Base-by-base conservation (phyloP, 2,888 invertebrate species). In the Chrysodeixis includens region DNA sequence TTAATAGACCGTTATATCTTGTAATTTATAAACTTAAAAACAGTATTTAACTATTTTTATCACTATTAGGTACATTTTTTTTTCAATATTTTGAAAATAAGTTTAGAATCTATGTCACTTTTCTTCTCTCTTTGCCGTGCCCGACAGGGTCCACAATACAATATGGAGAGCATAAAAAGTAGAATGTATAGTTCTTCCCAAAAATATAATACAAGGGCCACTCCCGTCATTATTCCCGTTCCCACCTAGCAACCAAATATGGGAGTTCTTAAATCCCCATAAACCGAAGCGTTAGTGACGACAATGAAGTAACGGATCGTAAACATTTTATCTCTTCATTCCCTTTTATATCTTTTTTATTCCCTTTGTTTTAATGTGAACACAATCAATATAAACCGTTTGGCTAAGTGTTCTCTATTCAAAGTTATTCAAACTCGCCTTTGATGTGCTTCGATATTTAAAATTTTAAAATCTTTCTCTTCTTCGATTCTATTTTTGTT, bases 261-360 rank as follows among this genome's bases (percentile, higher is more conserved):
- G 83, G 78, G 80, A 83, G 86, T 86, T 88, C 71, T 90, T 89
- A 89, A 90, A 89, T 87, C 88, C 88, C 90, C 88, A 91, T 91
- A 92, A 91, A 91, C 84, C 78, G 75, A 81, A 82, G 84, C 83
- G 81, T 87, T 71, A 69, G 80, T 71, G 79, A 85, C 84, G 84
- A 88, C 90, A 88, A 86, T 88, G 85, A 88, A 89, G 82, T 90
- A 90, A 90, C 90, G 86, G 90, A 83, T 93, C 94, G 91, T 94
- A 93, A 94, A 94, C 84, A 87, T 92, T 90, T 93, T 94, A 94
- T 93, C 91, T 87, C 92, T 93, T 90, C 87, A 93, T 92, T 90
- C 79, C 84, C 82, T 85, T 89, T 87, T 83, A 86, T 86, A 88
- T 82, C 80, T 81, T 88, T 89, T 84, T 90, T 89, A 88, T 87